A percentile compares a stretch with the other conserved stretches of the same genome.
Conservation (phyloP, 2,113 vertebrate genomes). For the Anas platyrhynchos region DNA sequence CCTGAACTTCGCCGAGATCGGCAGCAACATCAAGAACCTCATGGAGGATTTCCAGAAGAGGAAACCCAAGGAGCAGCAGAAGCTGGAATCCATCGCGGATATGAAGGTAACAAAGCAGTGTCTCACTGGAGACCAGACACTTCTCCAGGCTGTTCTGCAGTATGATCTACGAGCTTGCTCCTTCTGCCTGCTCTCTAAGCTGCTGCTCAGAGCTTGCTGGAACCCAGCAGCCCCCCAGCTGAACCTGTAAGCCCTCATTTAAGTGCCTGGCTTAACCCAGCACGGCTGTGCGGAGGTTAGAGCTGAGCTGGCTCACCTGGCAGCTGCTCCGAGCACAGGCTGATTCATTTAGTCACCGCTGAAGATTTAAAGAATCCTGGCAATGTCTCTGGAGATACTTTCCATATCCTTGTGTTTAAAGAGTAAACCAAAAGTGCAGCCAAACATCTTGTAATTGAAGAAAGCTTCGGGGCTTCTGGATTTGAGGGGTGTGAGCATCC, state of each 20-base stretch:
- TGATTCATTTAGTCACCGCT: background rate
- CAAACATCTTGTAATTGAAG: background rate
- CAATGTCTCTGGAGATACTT: background rate
- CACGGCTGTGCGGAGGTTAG: background rate
- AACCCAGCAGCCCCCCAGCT: fast-evolving
- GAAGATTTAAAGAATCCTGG: background rate
- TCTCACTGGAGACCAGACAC: fast-evolving
- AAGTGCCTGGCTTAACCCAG: background rate
- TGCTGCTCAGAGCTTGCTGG: background rate
- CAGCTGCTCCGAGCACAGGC: background rate
- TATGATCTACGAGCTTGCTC: background rate
- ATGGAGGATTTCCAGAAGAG: constrained; percentile 99
- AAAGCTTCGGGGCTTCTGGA: background rate
- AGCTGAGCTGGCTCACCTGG: background rate
- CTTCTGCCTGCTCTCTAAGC: background rate
- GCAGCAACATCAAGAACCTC: constrained; percentile 96
- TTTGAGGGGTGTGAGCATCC: background rate
- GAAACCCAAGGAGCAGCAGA: constrained; percentile 94
- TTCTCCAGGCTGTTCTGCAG: fast-evolving
- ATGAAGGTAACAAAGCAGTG: constrained; percentile 87
- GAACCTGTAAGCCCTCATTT: background rate
- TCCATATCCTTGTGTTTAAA: background rate
- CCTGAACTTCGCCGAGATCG: constrained; percentile 97
- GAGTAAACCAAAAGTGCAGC: background rate
- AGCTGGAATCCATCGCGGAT: constrained; percentile 93